Evolutionary conservation across 2,797 vertebrate genomes (phyloP).

Genomic region (Microtus californicus): DNA sequence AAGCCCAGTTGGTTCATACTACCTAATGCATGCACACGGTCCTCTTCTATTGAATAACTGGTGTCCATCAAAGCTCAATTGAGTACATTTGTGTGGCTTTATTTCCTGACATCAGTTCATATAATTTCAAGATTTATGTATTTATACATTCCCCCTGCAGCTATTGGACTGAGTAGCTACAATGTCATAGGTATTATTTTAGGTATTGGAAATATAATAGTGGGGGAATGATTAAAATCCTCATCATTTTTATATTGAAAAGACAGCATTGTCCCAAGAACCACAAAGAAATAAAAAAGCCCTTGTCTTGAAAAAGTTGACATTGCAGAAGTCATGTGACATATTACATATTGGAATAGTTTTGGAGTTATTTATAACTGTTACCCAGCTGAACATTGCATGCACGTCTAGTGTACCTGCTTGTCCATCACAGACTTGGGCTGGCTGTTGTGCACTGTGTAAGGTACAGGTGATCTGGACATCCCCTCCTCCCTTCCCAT

Average conservation of each 20-base stretch:
- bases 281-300: not conserved
- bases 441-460: not conserved
- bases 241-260: not conserved
- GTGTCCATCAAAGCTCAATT: not conserved
- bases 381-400: not conserved
- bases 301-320: constrained; percentile 6
- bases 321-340: not conserved
- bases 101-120: not conserved
- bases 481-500: not conserved
- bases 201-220: not conserved
- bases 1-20: not conserved
- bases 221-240: not conserved
- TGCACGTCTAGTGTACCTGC: not conserved
- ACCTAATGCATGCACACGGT: not conserved
- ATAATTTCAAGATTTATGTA: constrained; percentile 4
- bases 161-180: constrained; percentile 22
- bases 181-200: not conserved
- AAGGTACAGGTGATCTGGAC: not conserved
- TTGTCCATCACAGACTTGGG: not conserved
- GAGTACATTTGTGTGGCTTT: not conserved
- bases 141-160: not conserved
- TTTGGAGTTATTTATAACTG: not conserved
- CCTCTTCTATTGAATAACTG: not conserved
- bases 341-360: not conserved
- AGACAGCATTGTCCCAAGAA: not conserved